Evolutionary conservation across 2,888 invertebrate species (phyloP), one percentile per base, ranked within the genome.

Genomic region (Nomada fucata): DNA sequence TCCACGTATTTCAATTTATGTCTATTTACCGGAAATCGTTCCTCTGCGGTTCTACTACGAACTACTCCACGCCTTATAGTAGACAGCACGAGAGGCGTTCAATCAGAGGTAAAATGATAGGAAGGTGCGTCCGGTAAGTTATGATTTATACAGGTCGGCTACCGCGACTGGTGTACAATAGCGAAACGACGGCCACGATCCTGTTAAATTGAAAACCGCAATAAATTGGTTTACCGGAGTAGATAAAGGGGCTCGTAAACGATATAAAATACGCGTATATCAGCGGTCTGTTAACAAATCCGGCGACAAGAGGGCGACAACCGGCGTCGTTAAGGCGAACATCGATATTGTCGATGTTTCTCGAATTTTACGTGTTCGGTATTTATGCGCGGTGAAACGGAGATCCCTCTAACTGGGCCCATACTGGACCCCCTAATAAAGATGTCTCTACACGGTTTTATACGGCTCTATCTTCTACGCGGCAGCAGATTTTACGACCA

Each of bases 391-490:
- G 59, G 67, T 29, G 13, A 57, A 7, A 13, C 9, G 15, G 50
- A 29, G 36, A 71, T 67, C 55, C 59, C 60, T 81, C 79, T 85
- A 88, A 88, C 88, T 88, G 83, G 81, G n/a, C 78, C 78, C 73
- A 83, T 59, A 55, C 77, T 71, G 50, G 20, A 60, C 53, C 76
- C 80, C 60, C 75, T 76, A 88, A 89, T 89, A 89, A 90, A 90
- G 90, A 88, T 88, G 90, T 90, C 86, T 72, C 80, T 77, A 79
- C 82, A 80, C 59, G 83, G 47, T 87, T 88, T 88, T 88, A 88
- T 89, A 89, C 78, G 88, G 77, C 85, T 84, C 83, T 83, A 80
- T 86, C 86, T 70, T 81, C 73, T 75, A 84, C 72, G 82, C 76
- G 73, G 81, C 74, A 61, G 74, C 73, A 71, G 61, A 87, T 89